Base-by-base conservation (phyloP, 2,888 invertebrate species). In the Nematopogon swammerdamellus region DNA sequence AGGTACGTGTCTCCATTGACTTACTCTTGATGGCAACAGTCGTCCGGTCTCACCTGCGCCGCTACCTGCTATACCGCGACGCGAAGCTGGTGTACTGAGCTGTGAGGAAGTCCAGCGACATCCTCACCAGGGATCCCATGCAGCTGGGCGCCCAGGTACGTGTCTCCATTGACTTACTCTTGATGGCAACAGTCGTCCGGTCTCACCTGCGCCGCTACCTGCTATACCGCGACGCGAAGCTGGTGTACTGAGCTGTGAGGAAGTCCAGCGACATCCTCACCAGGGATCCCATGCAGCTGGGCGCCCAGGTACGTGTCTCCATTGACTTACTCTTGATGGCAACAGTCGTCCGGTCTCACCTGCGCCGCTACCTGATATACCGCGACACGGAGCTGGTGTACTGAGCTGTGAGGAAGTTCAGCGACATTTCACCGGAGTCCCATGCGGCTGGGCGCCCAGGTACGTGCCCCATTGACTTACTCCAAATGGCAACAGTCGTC, bases 361-460 rank as follows among this genome's bases (percentile, higher is more conserved):
- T 91, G 1, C 83, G 92, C 45, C 89, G 91, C 61, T 89, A 90
- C 65, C 82, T 92, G 51, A 73, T 92, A 53, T 93, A 94, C 63
- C 83, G 92, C 47, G 94, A 94, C 63, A 85, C 94, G 52, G 92
- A 93, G 62, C 72, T 94, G 48, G 88, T 94, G 48, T 91, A 92
- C 64, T 88, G 91, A 60, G 89, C 92, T 1, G 87, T 94, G 52
- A 84, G 90, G 58, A 92, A 92, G 63, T 88, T 93, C 1, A 89
- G 92, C 56, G 89, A 90, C 59, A 90, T 94, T 81, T 95, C 18
- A 91, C 92, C 1, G 92, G 55, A 94, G 95, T 65, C 91, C 92
- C 10, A 86, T 93, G 73, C 95, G 95, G 65, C 74, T 96, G 52
- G 94, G 93, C 1, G 91, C 93, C 19, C 95, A 92, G 81, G 85